These are phyloP conservation scores for Natrix natrix DNA, from an alignment of 2,797 vertebrate genomes.

Conservation along the genomic window DNA sequence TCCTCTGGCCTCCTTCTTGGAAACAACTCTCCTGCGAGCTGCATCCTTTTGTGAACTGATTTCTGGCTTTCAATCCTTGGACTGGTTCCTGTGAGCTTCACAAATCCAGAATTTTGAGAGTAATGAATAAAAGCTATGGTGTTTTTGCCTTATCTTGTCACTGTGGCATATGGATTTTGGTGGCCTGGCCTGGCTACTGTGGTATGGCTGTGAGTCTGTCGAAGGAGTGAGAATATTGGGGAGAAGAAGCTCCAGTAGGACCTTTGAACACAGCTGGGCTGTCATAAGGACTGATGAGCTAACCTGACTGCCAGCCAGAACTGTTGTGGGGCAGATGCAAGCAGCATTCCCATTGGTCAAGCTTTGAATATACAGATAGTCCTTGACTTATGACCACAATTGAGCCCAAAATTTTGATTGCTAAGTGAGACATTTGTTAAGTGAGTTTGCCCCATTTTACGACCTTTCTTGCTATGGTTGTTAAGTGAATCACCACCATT, in stretches of 20 bases:
- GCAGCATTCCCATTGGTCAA: neutral
- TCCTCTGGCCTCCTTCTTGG: neutral
- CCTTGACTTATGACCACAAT: no score
- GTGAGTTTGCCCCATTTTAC: no score
- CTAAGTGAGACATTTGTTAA: no score
- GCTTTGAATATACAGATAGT: neutral
- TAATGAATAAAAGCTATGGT: neutral
- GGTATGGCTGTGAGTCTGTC: neutral
- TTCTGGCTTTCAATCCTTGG: neutral
- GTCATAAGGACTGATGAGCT: neutral
- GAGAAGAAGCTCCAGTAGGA: neutral
- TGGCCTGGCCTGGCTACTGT: neutral
- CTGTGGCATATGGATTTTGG: neutral
- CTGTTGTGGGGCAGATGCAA: neutral
- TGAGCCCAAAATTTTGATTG: no score
- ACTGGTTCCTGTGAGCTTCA: neutral
- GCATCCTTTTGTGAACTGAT: neutral
- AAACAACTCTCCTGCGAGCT: neutral
- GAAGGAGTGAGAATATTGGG: neutral
- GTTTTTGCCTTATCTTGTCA: neutral
- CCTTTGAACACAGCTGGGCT: neutral
- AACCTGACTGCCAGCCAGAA: neutral
- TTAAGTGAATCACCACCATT: no score
- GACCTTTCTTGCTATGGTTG: no score
- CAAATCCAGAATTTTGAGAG: neutral